phyloP scores from a whole-genome alignment of 2,113 vertebrate species.

The Salvelinus namaycush region DNA sequence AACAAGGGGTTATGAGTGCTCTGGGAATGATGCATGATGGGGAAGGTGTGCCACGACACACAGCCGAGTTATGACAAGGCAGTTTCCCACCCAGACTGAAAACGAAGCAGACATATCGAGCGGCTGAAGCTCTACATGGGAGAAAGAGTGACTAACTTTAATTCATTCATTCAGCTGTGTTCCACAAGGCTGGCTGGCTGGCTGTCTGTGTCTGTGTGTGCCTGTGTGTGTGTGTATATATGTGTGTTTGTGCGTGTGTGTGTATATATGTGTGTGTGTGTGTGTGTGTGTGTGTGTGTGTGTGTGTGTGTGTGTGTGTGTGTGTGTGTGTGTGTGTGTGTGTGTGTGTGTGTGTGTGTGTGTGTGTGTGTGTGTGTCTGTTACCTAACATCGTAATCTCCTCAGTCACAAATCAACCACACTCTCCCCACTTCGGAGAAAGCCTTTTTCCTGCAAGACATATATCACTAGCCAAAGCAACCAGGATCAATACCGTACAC shows the following conservation, averaged over 20 bases:
- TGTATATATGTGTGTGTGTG: too few species aligned
- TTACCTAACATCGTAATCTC: neutral
- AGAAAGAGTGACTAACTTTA: neutral
- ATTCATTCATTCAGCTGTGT: neutral
- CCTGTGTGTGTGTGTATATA: too few species aligned
- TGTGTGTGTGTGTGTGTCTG: too few species aligned
- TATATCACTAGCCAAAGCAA: slow-evolving; percentile 45
- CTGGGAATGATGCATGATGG: too few species aligned
- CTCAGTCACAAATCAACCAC: neutral
- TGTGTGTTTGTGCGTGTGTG: too few species aligned
- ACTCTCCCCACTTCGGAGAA: slow-evolving; percentile 10
- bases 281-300: too few species aligned
- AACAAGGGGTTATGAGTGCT: too few species aligned
- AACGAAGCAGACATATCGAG: neutral
- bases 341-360: too few species aligned
- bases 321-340: neutral
- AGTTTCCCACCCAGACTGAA: neutral
- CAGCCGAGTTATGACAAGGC: too few species aligned
- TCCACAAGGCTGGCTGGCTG: neutral
- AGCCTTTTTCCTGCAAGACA: slow-evolving; percentile 50
- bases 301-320: too few species aligned
- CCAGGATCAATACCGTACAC: slow-evolving; percentile 46
- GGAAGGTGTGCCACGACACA: too few species aligned
- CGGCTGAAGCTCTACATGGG: neutral
- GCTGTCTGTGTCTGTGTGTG: too few species aligned